Conservation (phyloP, 2,797 vertebrate species). For the Pempheris klunzingeri region DNA sequence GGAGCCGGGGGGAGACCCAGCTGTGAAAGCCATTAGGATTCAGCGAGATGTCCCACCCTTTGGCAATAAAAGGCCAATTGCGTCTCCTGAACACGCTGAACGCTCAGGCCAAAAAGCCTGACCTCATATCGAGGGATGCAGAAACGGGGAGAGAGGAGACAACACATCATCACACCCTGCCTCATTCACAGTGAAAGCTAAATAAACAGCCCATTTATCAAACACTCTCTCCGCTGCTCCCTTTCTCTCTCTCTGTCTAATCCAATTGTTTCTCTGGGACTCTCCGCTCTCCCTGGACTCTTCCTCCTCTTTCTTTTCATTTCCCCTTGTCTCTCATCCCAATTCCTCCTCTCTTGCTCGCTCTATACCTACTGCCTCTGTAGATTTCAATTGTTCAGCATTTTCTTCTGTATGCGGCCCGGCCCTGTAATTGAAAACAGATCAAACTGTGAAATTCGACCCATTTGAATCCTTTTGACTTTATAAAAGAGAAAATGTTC, state of each 20-base stretch:
- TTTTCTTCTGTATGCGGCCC: slow-evolving; percentile 60
- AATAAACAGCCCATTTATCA: slow-evolving; percentile 75
- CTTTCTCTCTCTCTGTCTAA: slow-evolving; percentile 54
- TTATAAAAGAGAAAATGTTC: slow-evolving; percentile 65
- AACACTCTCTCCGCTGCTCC: slow-evolving; percentile 45
- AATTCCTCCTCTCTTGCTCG: slow-evolving; percentile 22
- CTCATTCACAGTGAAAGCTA: slow-evolving; percentile 67
- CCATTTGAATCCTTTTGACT: slow-evolving; percentile 74
- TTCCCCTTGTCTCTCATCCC: slow-evolving; percentile 54
- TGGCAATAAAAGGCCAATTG: slow-evolving; percentile 57
- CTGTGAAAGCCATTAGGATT: slow-evolving; percentile 80
- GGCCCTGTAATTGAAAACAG: slow-evolving; percentile 83
- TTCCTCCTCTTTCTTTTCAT: slow-evolving; percentile 56
- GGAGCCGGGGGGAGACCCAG: slow-evolving; percentile 66
- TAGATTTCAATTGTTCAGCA: slow-evolving; percentile 76
- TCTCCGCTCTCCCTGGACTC: slow-evolving; percentile 47
- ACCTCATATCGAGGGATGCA: slow-evolving; percentile 41
- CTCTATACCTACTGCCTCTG: slow-evolving; percentile 57
- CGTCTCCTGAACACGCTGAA: slow-evolving; percentile 33
- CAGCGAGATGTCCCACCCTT: slow-evolving; percentile 71
- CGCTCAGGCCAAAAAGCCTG: slow-evolving; percentile 44
- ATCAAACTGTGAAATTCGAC: slow-evolving; percentile 79
- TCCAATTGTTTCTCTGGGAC: slow-evolving; percentile 68
- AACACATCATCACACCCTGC: slow-evolving; percentile 62
- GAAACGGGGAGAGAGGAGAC: slow-evolving; percentile 36